Percentiles rank a stretch among this genome's conserved stretches.
Conservation (phyloP, 2,888 invertebrate genomes). For the Drosophila paramelanica region DNA sequence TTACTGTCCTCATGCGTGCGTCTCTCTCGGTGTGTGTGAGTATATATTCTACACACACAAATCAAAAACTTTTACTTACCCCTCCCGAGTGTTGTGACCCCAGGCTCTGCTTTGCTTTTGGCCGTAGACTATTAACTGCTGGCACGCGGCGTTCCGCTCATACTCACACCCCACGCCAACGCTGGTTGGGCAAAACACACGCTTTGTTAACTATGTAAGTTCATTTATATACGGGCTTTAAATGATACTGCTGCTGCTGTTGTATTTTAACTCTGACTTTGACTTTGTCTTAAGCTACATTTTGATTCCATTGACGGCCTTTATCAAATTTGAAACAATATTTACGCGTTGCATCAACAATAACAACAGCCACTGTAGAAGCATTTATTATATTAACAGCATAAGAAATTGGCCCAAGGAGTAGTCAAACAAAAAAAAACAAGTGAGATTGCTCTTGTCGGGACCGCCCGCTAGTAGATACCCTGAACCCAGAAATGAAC, state of each 20-base stretch:
- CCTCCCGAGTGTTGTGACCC: slow-evolving; percentile 8
- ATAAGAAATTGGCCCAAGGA: slow-evolving; percentile 45
- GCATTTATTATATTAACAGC: slow-evolving; percentile 56
- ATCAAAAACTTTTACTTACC: slow-evolving; percentile 73
- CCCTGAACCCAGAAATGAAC: no score
- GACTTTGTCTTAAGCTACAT: slow-evolving; percentile 48
- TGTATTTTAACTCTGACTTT: slow-evolving; percentile 42
- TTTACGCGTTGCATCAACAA: slow-evolving; percentile 62
- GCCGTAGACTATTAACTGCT: slow-evolving; percentile 52
- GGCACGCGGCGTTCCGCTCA: slow-evolving; percentile 39
- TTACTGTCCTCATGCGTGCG: slow-evolving; percentile 50
- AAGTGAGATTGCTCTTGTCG: no score
- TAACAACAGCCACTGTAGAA: slow-evolving; percentile 24
- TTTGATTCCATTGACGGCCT: slow-evolving; percentile 52
- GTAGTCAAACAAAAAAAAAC: slow-evolving; percentile 6
- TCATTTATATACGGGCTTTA: slow-evolving; percentile 65
- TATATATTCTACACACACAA: slow-evolving; percentile 63
- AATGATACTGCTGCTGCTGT: slow-evolving; percentile 15
- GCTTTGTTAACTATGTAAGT: slow-evolving; percentile 57
- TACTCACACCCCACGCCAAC: slow-evolving; percentile 4
- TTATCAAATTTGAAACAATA: slow-evolving; percentile 72
- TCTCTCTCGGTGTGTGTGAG: slow-evolving; percentile 5
- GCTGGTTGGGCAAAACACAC: slow-evolving; percentile 23
- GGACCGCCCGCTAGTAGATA: no score
- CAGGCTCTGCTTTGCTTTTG: slow-evolving; percentile 1